Conservation (phyloP, 2,113 vertebrate genomes). For the Siniperca knerii region DNA sequence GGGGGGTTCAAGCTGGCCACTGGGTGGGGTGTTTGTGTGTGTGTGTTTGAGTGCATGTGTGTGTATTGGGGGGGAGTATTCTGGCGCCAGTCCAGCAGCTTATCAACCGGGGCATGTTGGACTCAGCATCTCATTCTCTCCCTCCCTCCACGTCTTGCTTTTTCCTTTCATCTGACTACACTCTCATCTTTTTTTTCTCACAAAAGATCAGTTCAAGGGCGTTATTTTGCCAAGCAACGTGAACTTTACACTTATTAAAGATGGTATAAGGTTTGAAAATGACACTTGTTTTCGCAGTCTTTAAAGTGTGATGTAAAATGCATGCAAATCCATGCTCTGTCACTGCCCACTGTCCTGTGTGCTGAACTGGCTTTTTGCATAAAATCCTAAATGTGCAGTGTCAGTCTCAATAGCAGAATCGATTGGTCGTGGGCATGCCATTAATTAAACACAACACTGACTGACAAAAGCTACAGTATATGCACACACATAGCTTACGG, state of each 20-base stretch:
- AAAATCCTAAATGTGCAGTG: background rate
- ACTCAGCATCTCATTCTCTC: constrained; percentile 67
- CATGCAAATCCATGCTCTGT: constrained; percentile 5
- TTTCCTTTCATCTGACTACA: constrained; percentile 57
- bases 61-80: constrained; percentile 37
- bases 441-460: constrained; percentile 34
- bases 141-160: constrained; percentile 45
- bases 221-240: constrained; percentile 15
- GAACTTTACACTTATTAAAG: constrained; percentile 26
- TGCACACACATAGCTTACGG: constrained; percentile 34
- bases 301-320: constrained; percentile 24
- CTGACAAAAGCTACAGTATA: constrained; percentile 30
- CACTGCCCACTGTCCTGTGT: background rate
- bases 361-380: background rate
- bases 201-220: background rate
- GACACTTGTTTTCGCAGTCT: background rate
- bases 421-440: background rate
- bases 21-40: constrained; percentile 51
- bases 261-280: constrained; percentile 1
- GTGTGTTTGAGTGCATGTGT: constrained; percentile 27
- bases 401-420: constrained; percentile 2
- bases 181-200: constrained; percentile 24
- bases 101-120: constrained; percentile 74
- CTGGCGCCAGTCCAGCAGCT: constrained; percentile 70
- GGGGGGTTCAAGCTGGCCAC: constrained; percentile 56